phyloP scores from a whole-genome alignment of 2,888 invertebrate species.

The Leptodirus hochenwartii region DNA sequence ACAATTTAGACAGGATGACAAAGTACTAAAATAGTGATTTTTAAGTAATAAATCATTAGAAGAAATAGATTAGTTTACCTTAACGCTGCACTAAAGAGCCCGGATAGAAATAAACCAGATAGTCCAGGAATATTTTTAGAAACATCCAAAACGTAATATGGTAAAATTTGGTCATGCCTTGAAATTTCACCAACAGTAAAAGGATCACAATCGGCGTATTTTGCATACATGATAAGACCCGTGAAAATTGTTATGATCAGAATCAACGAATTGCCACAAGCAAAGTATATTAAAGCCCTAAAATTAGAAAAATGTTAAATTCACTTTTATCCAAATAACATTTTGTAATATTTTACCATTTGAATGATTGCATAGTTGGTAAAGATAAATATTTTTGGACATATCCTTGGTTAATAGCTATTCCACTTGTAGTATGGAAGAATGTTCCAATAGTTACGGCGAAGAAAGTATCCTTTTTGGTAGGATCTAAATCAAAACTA shows the following conservation, averaged over 20 bases:
- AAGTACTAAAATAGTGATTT: slow-evolving; percentile 17
- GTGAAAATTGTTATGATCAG: slow-evolving; percentile 24
- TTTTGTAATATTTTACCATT: no score
- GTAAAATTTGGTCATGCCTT: slow-evolving; percentile 35
- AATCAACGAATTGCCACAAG: slow-evolving; percentile 6
- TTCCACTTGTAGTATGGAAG: neutral
- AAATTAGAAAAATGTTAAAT: no score
- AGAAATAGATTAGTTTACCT: no score
- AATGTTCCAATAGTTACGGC: slow-evolving; percentile 37
- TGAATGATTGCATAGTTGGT: slow-evolving; percentile 8
- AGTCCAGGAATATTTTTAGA: slow-evolving; percentile 43
- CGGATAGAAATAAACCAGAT: slow-evolving; percentile 52
- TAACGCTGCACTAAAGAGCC: slow-evolving; percentile 51
- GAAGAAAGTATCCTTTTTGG: slow-evolving; percentile 40
- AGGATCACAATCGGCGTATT: slow-evolving; percentile 45
- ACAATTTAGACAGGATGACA: slow-evolving; percentile 44
- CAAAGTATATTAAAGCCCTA: slow-evolving; percentile 10
- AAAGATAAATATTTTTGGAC: slow-evolving; percentile 12
- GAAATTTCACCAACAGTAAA: slow-evolving; percentile 34
- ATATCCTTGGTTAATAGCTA: slow-evolving; percentile 10
- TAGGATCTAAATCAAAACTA: slow-evolving; percentile 40
- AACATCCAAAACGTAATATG: slow-evolving; percentile 49
- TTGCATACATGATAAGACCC: slow-evolving; percentile 40
- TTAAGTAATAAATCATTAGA: no score
- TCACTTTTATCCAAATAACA: no score